Conservation (phyloP, 1,140 invertebrate species). For the Yoshiicerus persimilis region DNA sequence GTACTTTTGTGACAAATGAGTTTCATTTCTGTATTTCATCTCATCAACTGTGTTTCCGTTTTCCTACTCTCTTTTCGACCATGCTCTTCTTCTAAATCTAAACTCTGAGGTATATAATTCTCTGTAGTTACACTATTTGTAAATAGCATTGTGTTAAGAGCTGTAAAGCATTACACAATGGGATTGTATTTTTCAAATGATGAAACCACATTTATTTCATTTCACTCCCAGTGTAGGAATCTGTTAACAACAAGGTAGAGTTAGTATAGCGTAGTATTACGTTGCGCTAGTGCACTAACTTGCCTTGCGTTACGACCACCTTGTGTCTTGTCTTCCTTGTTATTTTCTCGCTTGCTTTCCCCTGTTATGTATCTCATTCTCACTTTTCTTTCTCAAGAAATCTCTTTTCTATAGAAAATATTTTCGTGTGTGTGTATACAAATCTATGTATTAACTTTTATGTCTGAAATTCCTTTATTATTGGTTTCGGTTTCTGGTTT, state of each 20-base stretch:
- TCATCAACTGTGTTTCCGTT: constrained; percentile 9
- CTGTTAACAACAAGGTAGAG: background rate
- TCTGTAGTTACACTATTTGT: background rate
- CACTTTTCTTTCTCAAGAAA: background rate
- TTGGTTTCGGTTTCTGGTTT: background rate
- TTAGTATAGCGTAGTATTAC: background rate
- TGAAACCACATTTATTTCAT: background rate
- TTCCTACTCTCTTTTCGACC: background rate
- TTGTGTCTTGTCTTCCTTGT: background rate
- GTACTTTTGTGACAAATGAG: background rate
- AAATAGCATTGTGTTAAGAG: background rate
- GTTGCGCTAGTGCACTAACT: background rate
- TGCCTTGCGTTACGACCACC: background rate
- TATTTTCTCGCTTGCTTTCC: background rate
- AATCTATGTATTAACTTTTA: background rate
- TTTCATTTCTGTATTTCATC: background rate
- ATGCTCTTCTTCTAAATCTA: background rate
- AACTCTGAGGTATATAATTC: no score
- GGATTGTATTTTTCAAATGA: background rate
- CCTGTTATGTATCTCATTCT: background rate
- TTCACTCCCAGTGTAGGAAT: background rate
- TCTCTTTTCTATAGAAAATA: background rate
- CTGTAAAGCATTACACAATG: background rate
- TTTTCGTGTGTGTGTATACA: background rate
- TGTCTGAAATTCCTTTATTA: background rate